A percentile compares a stretch with the other conserved stretches of the same genome.
These are phyloP conservation scores for Poeciliopsis occidentalis DNA, from an alignment of 2,113 vertebrate genomes.

Conservation along the genomic window DNA sequence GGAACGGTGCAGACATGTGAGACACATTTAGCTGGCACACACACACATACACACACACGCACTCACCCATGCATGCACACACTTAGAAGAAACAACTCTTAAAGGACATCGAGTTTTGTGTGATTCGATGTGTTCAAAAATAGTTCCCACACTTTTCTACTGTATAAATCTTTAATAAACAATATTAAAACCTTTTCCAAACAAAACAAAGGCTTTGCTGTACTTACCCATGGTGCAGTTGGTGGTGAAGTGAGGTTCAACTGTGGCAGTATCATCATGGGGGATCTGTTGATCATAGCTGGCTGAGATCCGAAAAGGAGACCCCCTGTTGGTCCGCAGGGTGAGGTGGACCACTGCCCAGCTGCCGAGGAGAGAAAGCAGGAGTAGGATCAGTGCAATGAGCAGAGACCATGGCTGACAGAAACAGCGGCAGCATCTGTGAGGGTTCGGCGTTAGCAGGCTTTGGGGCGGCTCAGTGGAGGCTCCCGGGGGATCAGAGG, in stretches of 20 bases:
- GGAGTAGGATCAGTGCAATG: constrained; percentile 75
- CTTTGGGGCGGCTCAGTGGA: constrained; percentile 45
- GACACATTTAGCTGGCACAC: constrained; percentile 31
- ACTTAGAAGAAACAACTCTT: neutral
- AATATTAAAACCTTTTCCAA: neutral
- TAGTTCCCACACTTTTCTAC: neutral
- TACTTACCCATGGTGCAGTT: constrained; percentile 84
- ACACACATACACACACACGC: neutral
- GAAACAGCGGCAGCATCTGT: constrained; percentile 25
- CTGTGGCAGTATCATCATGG: constrained; percentile 68
- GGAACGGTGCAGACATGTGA: constrained; percentile 58
- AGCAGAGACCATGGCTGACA: constrained; percentile 70
- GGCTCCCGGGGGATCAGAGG: constrained; percentile 32
- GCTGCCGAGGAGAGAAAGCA: constrained; percentile 83
- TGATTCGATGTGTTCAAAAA: no score
- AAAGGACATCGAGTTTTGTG: neutral
- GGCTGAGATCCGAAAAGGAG: constrained; percentile 76
- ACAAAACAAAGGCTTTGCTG: neutral
- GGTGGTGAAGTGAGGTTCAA: constrained; percentile 79
- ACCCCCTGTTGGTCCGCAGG: constrained; percentile 61
- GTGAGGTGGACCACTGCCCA: constrained; percentile 82
- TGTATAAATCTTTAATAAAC: neutral
- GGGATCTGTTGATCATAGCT: constrained; percentile 73
- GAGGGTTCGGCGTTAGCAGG: constrained; percentile 45
- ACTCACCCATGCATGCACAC: no score